Evolutionary conservation across 2,113 vertebrate species (phyloP), one percentile per base, ranked within the genome.

Genomic region (Genyomyrus donnyi): DNA sequence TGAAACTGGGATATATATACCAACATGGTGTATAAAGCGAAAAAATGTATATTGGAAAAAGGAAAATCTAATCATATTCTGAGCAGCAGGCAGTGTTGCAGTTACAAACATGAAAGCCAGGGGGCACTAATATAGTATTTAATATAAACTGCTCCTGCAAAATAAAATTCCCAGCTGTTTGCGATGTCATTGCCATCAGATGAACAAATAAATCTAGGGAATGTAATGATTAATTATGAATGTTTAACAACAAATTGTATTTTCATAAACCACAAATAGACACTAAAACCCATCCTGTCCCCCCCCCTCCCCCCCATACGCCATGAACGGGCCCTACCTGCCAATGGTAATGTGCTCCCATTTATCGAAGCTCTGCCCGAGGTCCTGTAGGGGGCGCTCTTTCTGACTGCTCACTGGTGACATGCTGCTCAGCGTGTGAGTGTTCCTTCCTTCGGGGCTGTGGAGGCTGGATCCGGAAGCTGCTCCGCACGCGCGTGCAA

Each of bases 391-490:
- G 0, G 97, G 95, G 90, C 97, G 80, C 27, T 89, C 97, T 95
- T 92, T 96, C 91, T 97, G 97, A 80, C 91, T 50, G 90, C 95
- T 96, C 49, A 95, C 95, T 2, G 97, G 97, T 17, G 98, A 97
- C 89, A 97, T 92, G 91, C 95, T 98, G 90, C 94, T 94, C 89
- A 95, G 96, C 90, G 96, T 96, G 92, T 98, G 99, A 15, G 97
- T 93, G 88, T 95, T 97, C 93, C 97, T 97, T 98, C 98, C 99
- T 85, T 99, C 98, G 39, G 97, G 97, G 52, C 96, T 92, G 92
- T 95, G 98, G 94, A 98, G 98, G 91, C 90, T 98, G 94, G 98
- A 99, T 35, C 97, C 97, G 0, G 98, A 96, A 11, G 97, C 96
- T 94, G 85, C 11, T 24, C 45, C 94, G 1, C 39, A 1, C 19